Evolutionary conservation across 2,888 invertebrate genomes (phyloP).

Genomic region (Drosophila gaucha): DNA sequence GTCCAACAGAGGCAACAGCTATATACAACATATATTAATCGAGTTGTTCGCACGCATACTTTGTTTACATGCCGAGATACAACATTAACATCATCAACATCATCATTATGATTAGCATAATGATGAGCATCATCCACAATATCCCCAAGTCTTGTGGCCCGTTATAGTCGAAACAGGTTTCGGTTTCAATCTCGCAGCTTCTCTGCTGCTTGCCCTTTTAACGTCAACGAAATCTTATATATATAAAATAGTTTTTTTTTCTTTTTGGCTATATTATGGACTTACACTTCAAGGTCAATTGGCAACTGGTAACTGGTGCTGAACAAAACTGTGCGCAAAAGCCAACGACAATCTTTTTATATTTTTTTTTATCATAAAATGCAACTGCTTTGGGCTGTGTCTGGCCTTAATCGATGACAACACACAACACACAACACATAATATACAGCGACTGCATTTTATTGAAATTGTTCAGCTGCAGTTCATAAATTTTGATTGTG

Average conservation of each 20-base stretch:
- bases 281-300: conserved; percentile 69
- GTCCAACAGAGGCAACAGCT: conserved; percentile 30
- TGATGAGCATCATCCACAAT: conserved; percentile 16
- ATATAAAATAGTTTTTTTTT: neutral
- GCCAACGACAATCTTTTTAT: conserved; percentile 5
- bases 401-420: conserved; percentile 74
- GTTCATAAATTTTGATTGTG: conserved; percentile 24
- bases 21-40: conserved; percentile 61
- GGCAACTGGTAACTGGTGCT: conserved; percentile 42
- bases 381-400: conserved; percentile 66
- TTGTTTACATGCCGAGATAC: conserved; percentile 65
- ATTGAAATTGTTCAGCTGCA: conserved; percentile 48
- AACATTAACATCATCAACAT: conserved; percentile 25
- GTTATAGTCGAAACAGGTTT: conserved; percentile 61
- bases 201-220: conserved; percentile 58
- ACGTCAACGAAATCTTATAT: conserved; percentile 22
- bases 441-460: conserved; percentile 43
- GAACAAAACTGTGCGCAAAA: conserved; percentile 40
- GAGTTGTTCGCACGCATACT: conserved; percentile 70
- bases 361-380: conserved; percentile 43
- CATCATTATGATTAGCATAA: conserved; percentile 13
- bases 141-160: conserved; percentile 39
- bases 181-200: conserved; percentile 33
- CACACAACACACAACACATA: conserved; percentile 12
- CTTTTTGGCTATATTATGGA: conserved; percentile 22